Conservation (phyloP, 2,888 invertebrate species). For the Labia minor region DNA sequence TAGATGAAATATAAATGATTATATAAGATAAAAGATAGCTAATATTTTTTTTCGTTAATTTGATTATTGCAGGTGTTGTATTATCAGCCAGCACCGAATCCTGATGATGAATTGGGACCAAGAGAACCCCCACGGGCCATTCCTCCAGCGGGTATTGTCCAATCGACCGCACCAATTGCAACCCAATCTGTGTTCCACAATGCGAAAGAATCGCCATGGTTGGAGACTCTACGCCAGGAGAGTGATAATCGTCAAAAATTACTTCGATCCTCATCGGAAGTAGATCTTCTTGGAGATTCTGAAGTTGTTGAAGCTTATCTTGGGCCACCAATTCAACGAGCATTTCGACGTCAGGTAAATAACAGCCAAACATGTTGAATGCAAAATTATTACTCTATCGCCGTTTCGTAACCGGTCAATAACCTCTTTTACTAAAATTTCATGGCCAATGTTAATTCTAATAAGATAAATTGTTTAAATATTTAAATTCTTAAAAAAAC, state of each 20-base stretch:
- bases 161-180: conserved; percentile 37
- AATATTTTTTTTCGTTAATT: neutral
- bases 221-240: conserved; percentile 37
- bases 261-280: neutral
- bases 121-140: conserved; percentile 32
- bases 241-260: neutral
- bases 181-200: conserved; percentile 34
- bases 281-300: neutral
- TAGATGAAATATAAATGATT: too few species aligned
- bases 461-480: too few species aligned
- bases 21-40: too few species aligned
- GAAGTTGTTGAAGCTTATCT: neutral
- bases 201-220: conserved; percentile 29
- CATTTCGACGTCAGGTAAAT: conserved; percentile 1
- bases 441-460: neutral
- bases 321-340: neutral
- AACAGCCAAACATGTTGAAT: neutral
- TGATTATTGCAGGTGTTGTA: neutral
- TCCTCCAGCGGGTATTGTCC: conserved; percentile 40
- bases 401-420: neutral
- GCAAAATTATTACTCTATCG: neutral
- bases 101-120: conserved; percentile 27
- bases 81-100: conserved; percentile 28
- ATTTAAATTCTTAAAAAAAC: too few species aligned
- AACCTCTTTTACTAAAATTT: neutral